Base-by-base conservation (phyloP, 2,113 vertebrate genomes). In the Ranitomeya imitator region DNA sequence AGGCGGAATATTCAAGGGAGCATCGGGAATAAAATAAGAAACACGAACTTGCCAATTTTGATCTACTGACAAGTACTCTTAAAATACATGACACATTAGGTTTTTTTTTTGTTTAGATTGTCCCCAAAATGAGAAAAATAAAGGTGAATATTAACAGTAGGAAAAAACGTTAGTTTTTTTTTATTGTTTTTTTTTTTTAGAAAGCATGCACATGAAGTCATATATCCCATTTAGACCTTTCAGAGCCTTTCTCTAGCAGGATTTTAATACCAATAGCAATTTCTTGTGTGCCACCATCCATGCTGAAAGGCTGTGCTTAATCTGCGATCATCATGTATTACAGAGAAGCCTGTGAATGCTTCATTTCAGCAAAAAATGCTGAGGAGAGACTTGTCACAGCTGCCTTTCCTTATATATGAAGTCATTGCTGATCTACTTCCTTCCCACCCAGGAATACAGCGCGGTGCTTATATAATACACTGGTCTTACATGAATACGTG, bases 281-380 rank as follows among this genome's bases (percentile, higher is more conserved):
- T 52, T 76, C 45, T 76, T 21, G 18, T 52, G 73, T 76, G 37
- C 73, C 73, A 76, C 73, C 73, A 76, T 76, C 37, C 37, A 52
- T 76, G 73, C 73, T 76, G 31, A 76, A 51, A 76, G 26, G 31
- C 73, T 13, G 73, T 8, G 73, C 16, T 18, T 76, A 76, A 76
- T 76, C 73, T 76, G 73, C 73, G 5, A 76, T 76, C 73, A 76
- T 76, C 31, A 52, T 52, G 73, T 76, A 76, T 76, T 76, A 76
- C 73, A 52, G 73, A 11, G 73, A 76, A 45, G 73, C 73, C 73
- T 76, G 37, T 52, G 18, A 76, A 76, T 76, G 37, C 37, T 76
- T 76, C 73, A 76, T 76, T 76, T 52, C 18, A 52, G 37, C 73
- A 76, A 76, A 76, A 76, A 51, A 18, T 76, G 73, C 73, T 76